Percentiles rank a stretch among this genome's conserved stretches.
Evolutionary conservation across 2,113 vertebrate genomes (phyloP).

Genomic region (Calidris pugnax): DNA sequence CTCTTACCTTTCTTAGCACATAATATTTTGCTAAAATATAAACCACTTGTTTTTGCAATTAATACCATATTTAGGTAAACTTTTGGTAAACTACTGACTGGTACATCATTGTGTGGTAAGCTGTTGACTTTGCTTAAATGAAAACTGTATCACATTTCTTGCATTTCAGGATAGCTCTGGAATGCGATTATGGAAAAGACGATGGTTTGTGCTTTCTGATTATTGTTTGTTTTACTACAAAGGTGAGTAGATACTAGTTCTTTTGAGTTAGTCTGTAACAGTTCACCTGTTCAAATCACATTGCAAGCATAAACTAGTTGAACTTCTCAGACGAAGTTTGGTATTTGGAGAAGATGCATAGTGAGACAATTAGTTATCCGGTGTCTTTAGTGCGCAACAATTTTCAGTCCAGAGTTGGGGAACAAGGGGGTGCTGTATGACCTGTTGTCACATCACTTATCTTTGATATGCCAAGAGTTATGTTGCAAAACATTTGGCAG

Average conservation of each 20-base stretch:
- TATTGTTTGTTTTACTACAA: conserved; percentile 99
- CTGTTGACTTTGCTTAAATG: not conserved
- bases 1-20: not conserved
- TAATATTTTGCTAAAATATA: not conserved
- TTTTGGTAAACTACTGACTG: not conserved
- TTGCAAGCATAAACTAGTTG: not conserved
- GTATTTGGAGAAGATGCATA: not conserved
- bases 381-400: not conserved
- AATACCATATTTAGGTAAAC: not conserved
- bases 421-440: not conserved
- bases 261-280: not conserved
- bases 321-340: not conserved
- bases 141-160: not conserved
- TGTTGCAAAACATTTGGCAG: not conserved
- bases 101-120: not conserved
- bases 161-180: conserved; percentile 94
- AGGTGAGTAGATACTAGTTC: conserved; percentile 82
- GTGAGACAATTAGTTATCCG: not conserved
- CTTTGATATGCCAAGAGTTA: not conserved
- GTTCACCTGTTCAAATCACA: not conserved
- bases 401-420: not conserved
- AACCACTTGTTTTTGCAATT: not conserved
- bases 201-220: conserved; percentile 98
- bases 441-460: not conserved
- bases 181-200: conserved; percentile 96